A percentile compares a stretch with the other conserved stretches of the same genome.
Evolutionary conservation across 2,888 invertebrate species (phyloP).

Genomic region (Watsonalla binaria): DNA sequence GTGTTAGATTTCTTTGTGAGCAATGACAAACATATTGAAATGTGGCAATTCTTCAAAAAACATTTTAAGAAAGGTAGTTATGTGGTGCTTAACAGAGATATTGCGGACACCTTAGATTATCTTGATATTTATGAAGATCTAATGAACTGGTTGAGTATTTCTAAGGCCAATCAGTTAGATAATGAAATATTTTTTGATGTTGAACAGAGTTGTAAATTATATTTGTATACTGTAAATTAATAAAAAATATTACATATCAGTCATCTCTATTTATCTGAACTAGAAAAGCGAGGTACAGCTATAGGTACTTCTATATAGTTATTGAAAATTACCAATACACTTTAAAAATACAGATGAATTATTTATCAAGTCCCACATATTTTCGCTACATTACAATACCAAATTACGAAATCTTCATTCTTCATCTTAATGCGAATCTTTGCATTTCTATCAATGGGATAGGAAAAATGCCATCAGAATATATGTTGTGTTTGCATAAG

Average conservation of each 20-base stretch:
- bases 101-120: slow-evolving; percentile 71
- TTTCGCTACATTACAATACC: too few relatives aligned
- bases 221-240: slow-evolving; percentile 69
- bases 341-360: too few relatives aligned
- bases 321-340: too few relatives aligned
- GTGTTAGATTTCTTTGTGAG: slow-evolving; percentile 84
- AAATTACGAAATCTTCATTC: too few relatives aligned
- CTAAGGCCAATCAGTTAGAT: slow-evolving; percentile 59
- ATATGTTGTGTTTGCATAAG: too few relatives aligned
- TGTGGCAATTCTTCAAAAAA: slow-evolving; percentile 80
- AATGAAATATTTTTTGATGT: slow-evolving; percentile 67
- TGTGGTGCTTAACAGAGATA: slow-evolving; percentile 78
- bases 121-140: slow-evolving; percentile 70
- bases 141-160: slow-evolving; percentile 66
- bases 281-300: too few relatives aligned
- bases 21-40: slow-evolving; percentile 74
- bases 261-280: too few relatives aligned
- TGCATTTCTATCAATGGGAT: too few relatives aligned
- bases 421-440: too few relatives aligned
- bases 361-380: too few relatives aligned
- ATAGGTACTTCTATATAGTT: too few relatives aligned
- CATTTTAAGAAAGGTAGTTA: slow-evolving; percentile 76
- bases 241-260: neutral
- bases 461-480: too few relatives aligned
- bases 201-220: slow-evolving; percentile 58